Percentiles rank a stretch among this genome's conserved stretches.
Evolutionary conservation across 2,888 invertebrate genomes (phyloP).

Genomic region (Halictus ligatus): DNA sequence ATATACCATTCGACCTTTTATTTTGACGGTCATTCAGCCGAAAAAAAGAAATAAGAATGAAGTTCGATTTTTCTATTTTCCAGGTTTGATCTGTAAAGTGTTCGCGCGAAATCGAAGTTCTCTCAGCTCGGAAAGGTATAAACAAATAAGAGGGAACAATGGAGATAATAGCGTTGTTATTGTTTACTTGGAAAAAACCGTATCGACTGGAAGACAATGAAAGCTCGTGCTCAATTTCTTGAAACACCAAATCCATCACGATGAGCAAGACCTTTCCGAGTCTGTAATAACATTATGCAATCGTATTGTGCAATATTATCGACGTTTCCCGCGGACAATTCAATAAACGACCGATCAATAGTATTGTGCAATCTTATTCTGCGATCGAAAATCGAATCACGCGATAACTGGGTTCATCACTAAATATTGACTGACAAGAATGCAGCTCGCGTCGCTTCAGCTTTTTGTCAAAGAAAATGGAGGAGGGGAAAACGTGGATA

Average conservation of each 20-base stretch:
- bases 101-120: too few relatives aligned
- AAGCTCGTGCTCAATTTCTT: neutral
- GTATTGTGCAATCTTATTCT: neutral
- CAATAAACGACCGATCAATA: neutral
- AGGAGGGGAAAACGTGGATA: neutral
- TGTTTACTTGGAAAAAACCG: neutral
- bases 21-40: neutral
- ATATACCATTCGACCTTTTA: neutral
- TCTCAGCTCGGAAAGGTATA: too few relatives aligned
- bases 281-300: neutral
- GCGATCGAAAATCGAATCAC: neutral
- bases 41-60: too few relatives aligned
- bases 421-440: neutral
- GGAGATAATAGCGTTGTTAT: too few relatives aligned
- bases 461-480: neutral
- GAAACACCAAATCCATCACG: neutral
- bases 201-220: neutral
- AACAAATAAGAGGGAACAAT: too few relatives aligned
- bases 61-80: too few relatives aligned
- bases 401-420: neutral
- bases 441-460: neutral
- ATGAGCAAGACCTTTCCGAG: neutral
- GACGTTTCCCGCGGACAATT: neutral
- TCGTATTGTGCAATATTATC: neutral
- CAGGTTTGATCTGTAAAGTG: too few relatives aligned